Percentiles rank a stretch among this genome's conserved stretches.
phyloP scores from a whole-genome alignment of 2,888 invertebrate genomes.

The Dryomyza anilis region DNA sequence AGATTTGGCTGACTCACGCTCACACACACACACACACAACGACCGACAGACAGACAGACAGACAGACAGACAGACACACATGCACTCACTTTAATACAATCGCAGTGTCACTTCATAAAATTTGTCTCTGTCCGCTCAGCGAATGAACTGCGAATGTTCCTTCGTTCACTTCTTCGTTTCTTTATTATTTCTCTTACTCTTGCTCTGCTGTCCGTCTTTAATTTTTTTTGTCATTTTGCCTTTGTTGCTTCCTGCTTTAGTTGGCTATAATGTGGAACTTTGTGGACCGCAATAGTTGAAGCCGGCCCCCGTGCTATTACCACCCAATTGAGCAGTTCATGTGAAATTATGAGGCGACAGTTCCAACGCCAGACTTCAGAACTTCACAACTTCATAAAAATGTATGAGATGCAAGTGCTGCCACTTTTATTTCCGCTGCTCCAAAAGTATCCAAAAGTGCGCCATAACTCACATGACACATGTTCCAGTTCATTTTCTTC shows the following conservation, averaged over 20 bases:
- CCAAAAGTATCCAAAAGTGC: too few species aligned
- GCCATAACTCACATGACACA: background rate
- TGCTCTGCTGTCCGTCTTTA: background rate
- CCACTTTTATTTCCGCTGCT: background rate
- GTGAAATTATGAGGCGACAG: slow-evolving; percentile 24
- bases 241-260: too few species aligned
- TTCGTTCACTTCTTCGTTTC: background rate
- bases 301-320: background rate
- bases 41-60: background rate
- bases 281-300: background rate
- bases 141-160: slow-evolving; percentile 20
- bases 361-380: slow-evolving; percentile 10
- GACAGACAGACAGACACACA: slow-evolving; percentile 1
- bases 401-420: slow-evolving; percentile 25
- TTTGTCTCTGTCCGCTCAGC: slow-evolving; percentile 26
- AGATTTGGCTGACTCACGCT: slow-evolving; percentile 31
- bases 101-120: slow-evolving; percentile 25
- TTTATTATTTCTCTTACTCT: background rate
- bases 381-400: slow-evolving; percentile 24
- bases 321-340: slow-evolving; percentile 23
- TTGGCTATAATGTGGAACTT: background rate
- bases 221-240: too few species aligned
- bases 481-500: background rate
- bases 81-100: background rate
- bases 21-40: background rate